Evolutionary conservation across 2,888 invertebrate species (phyloP), one percentile per base, ranked within the genome.

Genomic region (Notodonta dromedarius): DNA sequence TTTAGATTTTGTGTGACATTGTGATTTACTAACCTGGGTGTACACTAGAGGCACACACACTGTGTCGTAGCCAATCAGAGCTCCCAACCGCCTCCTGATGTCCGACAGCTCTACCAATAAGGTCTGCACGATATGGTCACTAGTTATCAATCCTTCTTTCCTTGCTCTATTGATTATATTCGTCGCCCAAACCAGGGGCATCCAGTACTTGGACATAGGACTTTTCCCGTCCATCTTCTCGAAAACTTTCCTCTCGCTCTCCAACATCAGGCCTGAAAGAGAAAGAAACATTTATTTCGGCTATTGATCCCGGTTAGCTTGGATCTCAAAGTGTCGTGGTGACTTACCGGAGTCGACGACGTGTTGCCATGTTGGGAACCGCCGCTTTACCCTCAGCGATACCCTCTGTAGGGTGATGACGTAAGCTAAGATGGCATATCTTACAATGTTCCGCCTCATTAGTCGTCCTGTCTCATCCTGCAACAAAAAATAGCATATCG

Each of bases 101-200:
- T 98, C 97, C 5, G 98, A 98, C 60, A 99, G 94, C 86, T 98
- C 98, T 69, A 97, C 96, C 60, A 98, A 94, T 67, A 98, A 94
- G 2, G 98, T 98, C 89, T 98, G 98, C 11, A 98, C 97, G 69
- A 98, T 97, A 78, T 98, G 98, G 88, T 98, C 98, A 74, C 97
- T 97, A 56, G 96, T 95, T 72, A 98, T 98, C 61, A 97, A 92
- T 0, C 96, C 96, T 78, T 98, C 98, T 80, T 97, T 97, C 64
- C 98, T 93, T 5, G 98, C 98, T 62, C 98, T 94, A 88, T 98
- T 97, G 72, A 98, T 97, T 68, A 98, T 97, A 85, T 98, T 98
- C 6, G 98, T 97, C 52, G 98, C 98, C 98, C 98, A 98, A 14
- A 98, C 97, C 58, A 98, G 90, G 0, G 98, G 98, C 97, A 98